A percentile compares a stretch with the other conserved stretches of the same genome.
phyloP scores from a whole-genome alignment of 2,888 invertebrate genomes.

The Limnephilus rhombicus region DNA sequence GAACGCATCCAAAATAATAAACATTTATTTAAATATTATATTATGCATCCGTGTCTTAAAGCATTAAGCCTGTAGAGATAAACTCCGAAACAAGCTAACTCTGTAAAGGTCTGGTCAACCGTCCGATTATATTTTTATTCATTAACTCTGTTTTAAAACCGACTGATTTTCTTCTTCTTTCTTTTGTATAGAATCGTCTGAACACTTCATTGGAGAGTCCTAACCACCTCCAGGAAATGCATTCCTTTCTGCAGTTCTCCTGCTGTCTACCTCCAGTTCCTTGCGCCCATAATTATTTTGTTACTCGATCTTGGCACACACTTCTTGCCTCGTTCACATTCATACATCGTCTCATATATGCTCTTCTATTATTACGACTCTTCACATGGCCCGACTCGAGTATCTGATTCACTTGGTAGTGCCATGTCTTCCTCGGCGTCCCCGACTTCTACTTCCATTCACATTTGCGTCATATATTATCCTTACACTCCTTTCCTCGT shows the following conservation, averaged over 20 bases:
- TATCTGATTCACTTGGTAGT: too few species aligned
- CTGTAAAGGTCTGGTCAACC: constrained; percentile 17
- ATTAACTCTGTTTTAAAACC: background rate
- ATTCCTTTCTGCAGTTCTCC: background rate
- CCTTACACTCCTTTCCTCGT: too few species aligned
- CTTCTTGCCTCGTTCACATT: too few species aligned
- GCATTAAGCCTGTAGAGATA: background rate
- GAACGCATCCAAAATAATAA: constrained; percentile 12
- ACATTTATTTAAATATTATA: background rate
- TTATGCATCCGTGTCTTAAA: constrained; percentile 5
- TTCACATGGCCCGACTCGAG: too few species aligned
- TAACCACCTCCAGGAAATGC: background rate
- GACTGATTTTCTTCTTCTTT: background rate
- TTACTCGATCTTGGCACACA: too few species aligned
- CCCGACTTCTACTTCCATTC: too few species aligned
- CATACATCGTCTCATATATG: too few species aligned
- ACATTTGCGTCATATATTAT: too few species aligned
- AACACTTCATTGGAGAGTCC: background rate
- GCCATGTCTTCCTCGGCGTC: too few species aligned
- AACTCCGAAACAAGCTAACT: constrained; percentile 5
- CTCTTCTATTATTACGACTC: too few species aligned
- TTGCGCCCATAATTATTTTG: background rate
- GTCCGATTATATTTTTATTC: background rate
- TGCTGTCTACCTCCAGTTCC: background rate
- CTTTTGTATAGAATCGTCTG: too few species aligned